A percentile compares a stretch with the other conserved stretches of the same genome.
Evolutionary conservation across 2,797 vertebrate species (phyloP).

Genomic region (Lutjanus campechanus): DNA sequence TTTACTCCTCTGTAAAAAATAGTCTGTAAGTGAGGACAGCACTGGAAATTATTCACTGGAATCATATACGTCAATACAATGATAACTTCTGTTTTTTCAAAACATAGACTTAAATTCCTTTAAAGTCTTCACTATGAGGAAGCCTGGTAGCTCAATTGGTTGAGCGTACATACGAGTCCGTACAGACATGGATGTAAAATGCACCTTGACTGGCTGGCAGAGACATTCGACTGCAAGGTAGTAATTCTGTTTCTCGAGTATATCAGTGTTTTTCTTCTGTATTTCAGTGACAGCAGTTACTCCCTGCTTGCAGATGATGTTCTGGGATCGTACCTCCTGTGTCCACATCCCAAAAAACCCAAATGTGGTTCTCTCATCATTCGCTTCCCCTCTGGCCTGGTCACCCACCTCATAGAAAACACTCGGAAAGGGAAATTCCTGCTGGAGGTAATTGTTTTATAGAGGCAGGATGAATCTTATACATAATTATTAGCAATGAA

Average conservation of each 20-base stretch:
- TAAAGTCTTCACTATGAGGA: too few relatives aligned
- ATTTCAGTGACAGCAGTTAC: constrained; percentile 86
- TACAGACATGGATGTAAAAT: too few relatives aligned
- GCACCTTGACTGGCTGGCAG: too few relatives aligned
- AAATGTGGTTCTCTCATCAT: constrained; percentile 88
- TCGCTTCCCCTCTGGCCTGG: constrained; percentile 87
- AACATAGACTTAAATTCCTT: too few relatives aligned
- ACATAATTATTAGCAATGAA: neutral
- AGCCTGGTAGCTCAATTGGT: too few relatives aligned
- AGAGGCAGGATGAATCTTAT: neutral
- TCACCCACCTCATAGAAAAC: constrained; percentile 85
- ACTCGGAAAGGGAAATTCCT: constrained; percentile 86
- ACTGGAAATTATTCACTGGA: too few relatives aligned
- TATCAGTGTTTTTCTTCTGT: constrained; percentile 2
- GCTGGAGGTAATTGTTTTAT: constrained; percentile 87
- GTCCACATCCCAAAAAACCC: constrained; percentile 84
- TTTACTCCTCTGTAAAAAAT: too few relatives aligned
- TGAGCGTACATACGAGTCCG: too few relatives aligned
- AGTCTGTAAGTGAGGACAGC: too few relatives aligned
- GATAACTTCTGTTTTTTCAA: too few relatives aligned
- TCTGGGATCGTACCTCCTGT: constrained; percentile 92
- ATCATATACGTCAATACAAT: too few relatives aligned
- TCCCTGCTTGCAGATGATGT: constrained; percentile 89
- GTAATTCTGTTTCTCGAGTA: neutral
- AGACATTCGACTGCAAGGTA: too few relatives aligned